These are phyloP conservation scores for Ctenoplectra terminalis DNA, from an alignment of 1,140 invertebrate species.

Conservation along the genomic window DNA sequence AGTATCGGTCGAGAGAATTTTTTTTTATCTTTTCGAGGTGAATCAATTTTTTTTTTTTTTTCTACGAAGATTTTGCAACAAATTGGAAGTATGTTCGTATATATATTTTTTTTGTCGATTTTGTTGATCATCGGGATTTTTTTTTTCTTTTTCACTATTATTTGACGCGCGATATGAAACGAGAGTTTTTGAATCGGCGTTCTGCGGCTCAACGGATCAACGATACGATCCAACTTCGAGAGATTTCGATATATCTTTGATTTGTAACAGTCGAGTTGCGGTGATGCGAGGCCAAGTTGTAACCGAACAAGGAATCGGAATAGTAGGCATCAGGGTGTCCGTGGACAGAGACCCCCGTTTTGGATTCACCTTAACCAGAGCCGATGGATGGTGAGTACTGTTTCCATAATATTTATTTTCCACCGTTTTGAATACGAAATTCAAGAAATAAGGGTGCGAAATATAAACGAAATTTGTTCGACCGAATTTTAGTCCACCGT, in stretches of 20 bases:
- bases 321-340: conserved; percentile 98
- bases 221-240: conserved; percentile 60
- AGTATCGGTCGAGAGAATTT: background rate
- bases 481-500: no score
- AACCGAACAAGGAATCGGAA: conserved; percentile 95
- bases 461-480: no score
- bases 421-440: background rate
- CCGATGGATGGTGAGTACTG: conserved; percentile 95
- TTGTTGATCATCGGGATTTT: background rate
- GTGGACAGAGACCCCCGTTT: conserved; percentile 96
- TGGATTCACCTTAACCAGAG: conserved; percentile 97
- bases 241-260: conserved; percentile 76
- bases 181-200: conserved; percentile 44
- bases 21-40: background rate
- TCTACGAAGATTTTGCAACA: no score
- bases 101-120: background rate
- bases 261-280: conserved; percentile 94
- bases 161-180: background rate
- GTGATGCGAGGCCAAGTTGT: conserved; percentile 98
- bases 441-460: background rate
- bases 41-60: background rate
- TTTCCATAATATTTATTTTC: background rate
- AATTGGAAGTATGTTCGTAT: no score
- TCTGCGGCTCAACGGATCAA: conserved; percentile 58
- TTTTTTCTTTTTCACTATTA: background rate